These are phyloP conservation scores for Scrobipalpa atriplicella DNA, from an alignment of 2,888 invertebrate species.

Conservation along the genomic window DNA sequence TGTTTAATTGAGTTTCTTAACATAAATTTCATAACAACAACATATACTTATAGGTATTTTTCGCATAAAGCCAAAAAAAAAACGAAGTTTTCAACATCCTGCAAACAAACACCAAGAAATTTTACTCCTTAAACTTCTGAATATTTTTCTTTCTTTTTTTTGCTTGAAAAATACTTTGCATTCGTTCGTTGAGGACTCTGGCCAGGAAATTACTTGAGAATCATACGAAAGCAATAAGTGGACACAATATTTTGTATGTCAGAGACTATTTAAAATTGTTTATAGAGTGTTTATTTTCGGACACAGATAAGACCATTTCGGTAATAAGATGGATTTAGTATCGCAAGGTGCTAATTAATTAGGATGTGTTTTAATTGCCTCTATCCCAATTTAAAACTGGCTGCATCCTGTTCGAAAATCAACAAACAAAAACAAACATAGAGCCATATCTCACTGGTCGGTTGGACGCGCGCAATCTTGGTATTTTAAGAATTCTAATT, in stretches of 20 bases:
- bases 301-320: background rate
- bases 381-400: background rate
- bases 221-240: background rate
- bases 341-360: background rate
- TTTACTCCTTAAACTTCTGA: background rate
- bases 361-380: background rate
- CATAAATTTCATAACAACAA: too few relatives aligned
- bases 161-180: background rate
- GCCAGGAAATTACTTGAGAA: too few relatives aligned
- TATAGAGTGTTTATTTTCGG: too few relatives aligned
- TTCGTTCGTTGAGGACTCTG: background rate
- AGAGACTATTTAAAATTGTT: too few relatives aligned
- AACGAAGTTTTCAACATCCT: too few relatives aligned
- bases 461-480: constrained; percentile 48
- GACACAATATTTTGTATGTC: background rate
- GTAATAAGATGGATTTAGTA: background rate
- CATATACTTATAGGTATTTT: too few relatives aligned
- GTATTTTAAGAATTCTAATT: constrained; percentile 69
- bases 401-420: constrained; percentile 17
- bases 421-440: constrained; percentile 39
- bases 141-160: background rate
- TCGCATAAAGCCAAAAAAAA: too few relatives aligned
- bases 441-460: constrained; percentile 55
- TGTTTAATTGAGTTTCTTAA: too few relatives aligned
- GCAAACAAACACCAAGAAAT: background rate